Conservation (phyloP, 2,888 invertebrate species). For the Sericinus montela region DNA sequence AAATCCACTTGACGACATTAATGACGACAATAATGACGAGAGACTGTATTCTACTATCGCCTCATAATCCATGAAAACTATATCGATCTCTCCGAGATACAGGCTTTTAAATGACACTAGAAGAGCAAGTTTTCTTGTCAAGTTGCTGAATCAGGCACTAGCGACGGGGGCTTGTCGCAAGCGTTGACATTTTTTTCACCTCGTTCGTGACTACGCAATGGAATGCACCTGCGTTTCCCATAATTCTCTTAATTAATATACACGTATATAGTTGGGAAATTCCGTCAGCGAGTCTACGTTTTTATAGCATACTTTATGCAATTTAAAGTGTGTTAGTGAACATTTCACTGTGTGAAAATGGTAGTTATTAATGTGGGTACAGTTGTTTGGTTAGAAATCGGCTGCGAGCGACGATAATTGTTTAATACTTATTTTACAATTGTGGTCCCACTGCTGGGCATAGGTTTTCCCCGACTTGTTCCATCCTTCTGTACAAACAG, state of each 20-base stretch:
- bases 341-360: constrained; percentile 6
- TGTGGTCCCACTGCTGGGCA: too few relatives aligned
- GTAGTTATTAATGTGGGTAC: not conserved
- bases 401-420: too few relatives aligned
- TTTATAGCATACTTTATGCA: constrained; percentile 1
- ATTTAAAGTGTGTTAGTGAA: constrained; percentile 1
- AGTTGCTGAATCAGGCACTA: not conserved
- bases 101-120: not conserved
- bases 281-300: not conserved
- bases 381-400: not conserved
- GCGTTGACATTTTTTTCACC: constrained; percentile 9
- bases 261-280: constrained; percentile 5
- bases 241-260: constrained; percentile 11
- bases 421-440: too few relatives aligned
- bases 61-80: too few relatives aligned
- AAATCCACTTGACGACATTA: too few relatives aligned
- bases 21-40: too few relatives aligned
- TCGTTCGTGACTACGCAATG: constrained; percentile 1
- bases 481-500: too few relatives aligned
- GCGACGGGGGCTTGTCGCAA: constrained; percentile 5
- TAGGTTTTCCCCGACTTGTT: too few relatives aligned
- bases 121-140: constrained; percentile 1
- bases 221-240: constrained; percentile 14
- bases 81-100: too few relatives aligned
- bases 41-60: too few relatives aligned